A percentile compares a stretch with the other conserved stretches of the same genome.
Conservation (phyloP, 2,797 vertebrate species). For the Hydrocynus forskahlii region DNA sequence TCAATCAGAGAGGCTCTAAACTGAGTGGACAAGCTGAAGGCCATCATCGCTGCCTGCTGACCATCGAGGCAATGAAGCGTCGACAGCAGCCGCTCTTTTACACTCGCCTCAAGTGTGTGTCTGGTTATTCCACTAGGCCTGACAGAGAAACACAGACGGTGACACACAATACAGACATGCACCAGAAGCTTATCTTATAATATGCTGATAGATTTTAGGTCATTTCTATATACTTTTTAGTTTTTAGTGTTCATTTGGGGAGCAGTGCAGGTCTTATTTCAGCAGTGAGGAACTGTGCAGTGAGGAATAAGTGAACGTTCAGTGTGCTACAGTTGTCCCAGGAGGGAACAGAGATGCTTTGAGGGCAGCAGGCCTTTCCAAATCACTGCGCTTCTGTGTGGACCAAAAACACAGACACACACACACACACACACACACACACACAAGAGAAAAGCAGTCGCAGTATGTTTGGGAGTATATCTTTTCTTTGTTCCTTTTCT, state of each 20-base stretch:
- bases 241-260: neutral
- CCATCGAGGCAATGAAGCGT: constrained; percentile 15
- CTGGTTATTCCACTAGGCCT: neutral
- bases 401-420: neutral
- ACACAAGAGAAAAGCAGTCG: constrained; percentile 63
- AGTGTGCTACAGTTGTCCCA: constrained; percentile 10
- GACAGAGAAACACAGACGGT: neutral
- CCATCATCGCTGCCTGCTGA: neutral
- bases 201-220: too few species aligned
- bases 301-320: neutral
- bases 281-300: neutral
- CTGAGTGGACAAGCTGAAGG: constrained; percentile 25
- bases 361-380: constrained; percentile 39
- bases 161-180: neutral
- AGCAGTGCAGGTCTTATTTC: neutral
- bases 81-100: constrained; percentile 16
- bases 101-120: constrained; percentile 11
- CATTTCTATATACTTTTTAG: too few species aligned
- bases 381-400: constrained; percentile 34
- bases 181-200: neutral
- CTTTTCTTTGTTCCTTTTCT: constrained; percentile 81
- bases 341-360: constrained; percentile 24
- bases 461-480: constrained; percentile 76
- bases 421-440: too few species aligned
- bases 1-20: constrained; percentile 16